Conservation (phyloP, 30 jellyfish, hydroid and myxozoan species). For the Sanderia malayensis region DNA sequence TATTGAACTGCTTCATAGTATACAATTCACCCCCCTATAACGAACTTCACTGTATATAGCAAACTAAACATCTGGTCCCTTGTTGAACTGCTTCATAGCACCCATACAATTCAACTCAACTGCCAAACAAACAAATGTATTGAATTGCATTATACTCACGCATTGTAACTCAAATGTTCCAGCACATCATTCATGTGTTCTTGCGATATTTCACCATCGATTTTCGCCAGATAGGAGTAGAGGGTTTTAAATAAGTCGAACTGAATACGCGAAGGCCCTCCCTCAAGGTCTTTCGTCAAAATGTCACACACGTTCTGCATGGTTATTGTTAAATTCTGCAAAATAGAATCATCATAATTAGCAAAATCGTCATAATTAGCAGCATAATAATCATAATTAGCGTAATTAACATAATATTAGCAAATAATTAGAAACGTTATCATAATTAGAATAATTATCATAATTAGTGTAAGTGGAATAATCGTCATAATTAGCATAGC, state of each 20-base stretch:
- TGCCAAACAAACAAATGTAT: not conserved
- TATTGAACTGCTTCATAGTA: too few species aligned
- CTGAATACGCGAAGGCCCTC: conserved; percentile 87
- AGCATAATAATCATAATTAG: not conserved
- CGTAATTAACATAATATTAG: not conserved
- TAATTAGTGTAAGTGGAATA: not conserved
- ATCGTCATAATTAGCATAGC: not conserved
- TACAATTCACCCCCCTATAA: too few species aligned
- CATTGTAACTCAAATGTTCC: conserved; percentile 77
- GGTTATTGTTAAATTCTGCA: conserved; percentile 64
- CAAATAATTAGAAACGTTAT: not conserved
- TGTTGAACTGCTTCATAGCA: too few species aligned
- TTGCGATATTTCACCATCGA: conserved; percentile 88
- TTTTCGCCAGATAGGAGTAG: conserved; percentile 76
- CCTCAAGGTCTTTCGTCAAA: conserved; percentile 88
- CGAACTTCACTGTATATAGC: too few species aligned
- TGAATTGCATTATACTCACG: conserved; percentile 27
- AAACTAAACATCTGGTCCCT: too few species aligned
- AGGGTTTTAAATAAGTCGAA: conserved; percentile 64
- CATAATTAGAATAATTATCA: not conserved
- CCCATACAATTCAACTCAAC: not conserved
- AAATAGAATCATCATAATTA: not conserved
- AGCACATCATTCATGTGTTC: conserved; percentile 71
- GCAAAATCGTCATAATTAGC: not conserved
- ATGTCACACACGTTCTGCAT: conserved; percentile 79